These are phyloP conservation scores for Apus apus DNA, from an alignment of 2,113 vertebrate species.

Conservation along the genomic window DNA sequence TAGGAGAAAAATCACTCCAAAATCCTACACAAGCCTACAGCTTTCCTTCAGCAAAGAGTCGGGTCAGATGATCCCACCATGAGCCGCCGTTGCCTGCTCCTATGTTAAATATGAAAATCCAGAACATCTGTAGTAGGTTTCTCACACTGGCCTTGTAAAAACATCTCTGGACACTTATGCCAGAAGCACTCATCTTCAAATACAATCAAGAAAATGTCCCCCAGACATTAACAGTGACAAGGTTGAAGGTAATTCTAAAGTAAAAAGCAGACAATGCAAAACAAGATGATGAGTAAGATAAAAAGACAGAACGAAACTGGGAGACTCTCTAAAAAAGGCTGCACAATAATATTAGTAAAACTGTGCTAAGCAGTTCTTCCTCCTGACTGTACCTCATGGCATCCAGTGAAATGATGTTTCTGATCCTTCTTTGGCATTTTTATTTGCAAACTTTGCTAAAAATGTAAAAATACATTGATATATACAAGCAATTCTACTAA, in stretches of 20 bases:
- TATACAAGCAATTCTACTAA: neutral
- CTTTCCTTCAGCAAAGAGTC: neutral
- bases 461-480: neutral
- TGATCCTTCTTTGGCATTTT: neutral
- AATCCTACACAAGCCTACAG: neutral
- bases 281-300: neutral
- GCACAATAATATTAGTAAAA: too few relatives aligned
- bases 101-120: neutral
- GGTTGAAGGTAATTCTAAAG: neutral
- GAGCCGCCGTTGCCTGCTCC: neutral
- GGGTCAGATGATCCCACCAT: neutral
- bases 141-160: neutral
- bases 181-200: neutral
- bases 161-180: neutral
- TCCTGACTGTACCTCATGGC: neutral
- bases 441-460: neutral
- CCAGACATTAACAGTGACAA: neutral
- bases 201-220: rapidly evolving
- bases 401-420: neutral
- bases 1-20: neutral
- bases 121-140: neutral
- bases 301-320: neutral
- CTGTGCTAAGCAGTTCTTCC: neutral
- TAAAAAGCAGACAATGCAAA: neutral
- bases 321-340: neutral